Evolutionary conservation across 2,888 invertebrate species (phyloP).

Genomic region (Liopterus haemorrhoidalis): DNA sequence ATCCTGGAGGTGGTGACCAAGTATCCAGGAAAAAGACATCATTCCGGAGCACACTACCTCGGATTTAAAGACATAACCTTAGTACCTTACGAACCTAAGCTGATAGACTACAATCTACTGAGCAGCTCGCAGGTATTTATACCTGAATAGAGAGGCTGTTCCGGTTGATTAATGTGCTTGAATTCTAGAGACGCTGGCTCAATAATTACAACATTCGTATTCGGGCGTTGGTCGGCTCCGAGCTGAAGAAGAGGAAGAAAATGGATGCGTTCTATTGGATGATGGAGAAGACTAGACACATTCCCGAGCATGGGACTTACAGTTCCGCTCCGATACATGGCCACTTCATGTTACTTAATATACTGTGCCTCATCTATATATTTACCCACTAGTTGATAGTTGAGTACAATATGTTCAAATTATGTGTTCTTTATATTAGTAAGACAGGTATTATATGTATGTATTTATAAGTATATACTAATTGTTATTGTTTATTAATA

Average conservation of each 20-base stretch:
- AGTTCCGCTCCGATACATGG: conserved; percentile 25
- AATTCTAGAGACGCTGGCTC: conserved; percentile 64
- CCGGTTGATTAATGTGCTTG: neutral
- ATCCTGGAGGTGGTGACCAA: conserved; percentile 64
- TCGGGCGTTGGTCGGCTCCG: conserved; percentile 65
- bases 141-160: neutral
- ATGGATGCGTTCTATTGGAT: conserved; percentile 76
- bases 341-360: too few species aligned
- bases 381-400: too few species aligned
- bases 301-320: conserved; percentile 51
- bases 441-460: too few species aligned
- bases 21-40: conserved; percentile 46
- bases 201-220: conserved; percentile 73
- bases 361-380: too few species aligned
- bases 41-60: conserved; percentile 53
- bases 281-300: conserved; percentile 70
- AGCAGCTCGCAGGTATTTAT: conserved; percentile 59
- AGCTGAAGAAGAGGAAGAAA: conserved; percentile 63
- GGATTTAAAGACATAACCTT: conserved; percentile 77
- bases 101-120: conserved; percentile 71
- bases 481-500: too few species aligned
- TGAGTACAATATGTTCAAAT: too few species aligned
- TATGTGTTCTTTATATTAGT: too few species aligned
- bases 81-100: conserved; percentile 80
- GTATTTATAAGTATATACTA: too few species aligned